Conservation (phyloP, 2,797 vertebrate genomes). For the Pogonophryne albipinna region DNA sequence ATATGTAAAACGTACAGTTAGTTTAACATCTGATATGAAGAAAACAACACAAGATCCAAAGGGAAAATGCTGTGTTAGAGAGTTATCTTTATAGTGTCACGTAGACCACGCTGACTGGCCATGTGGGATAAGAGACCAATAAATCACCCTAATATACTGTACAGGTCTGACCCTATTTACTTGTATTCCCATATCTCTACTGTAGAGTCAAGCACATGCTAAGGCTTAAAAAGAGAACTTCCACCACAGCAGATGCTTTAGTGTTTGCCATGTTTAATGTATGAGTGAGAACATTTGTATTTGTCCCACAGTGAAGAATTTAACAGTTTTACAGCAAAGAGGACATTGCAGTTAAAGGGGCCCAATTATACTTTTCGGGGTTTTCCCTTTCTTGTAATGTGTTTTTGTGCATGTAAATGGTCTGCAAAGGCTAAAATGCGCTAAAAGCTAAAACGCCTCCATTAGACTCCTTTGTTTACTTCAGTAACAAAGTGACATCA, state of each 20-base stretch:
- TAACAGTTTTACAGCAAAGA: too few relatives aligned
- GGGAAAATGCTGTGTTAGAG: not conserved
- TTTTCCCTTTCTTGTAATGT: too few relatives aligned
- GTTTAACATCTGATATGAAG: not conserved
- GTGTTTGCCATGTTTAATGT: slow-evolving; percentile 1
- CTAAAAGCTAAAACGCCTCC: too few relatives aligned
- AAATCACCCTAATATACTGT: slow-evolving; percentile 5
- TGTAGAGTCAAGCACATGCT: slow-evolving; percentile 1
- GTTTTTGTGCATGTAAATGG: too few relatives aligned
- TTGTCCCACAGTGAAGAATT: too few relatives aligned
- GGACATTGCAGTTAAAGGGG: too few relatives aligned
- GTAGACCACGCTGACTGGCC: not conserved
- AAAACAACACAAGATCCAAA: not conserved
- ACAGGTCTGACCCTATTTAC: not conserved
- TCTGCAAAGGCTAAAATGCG: too few relatives aligned
- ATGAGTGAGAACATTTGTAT: too few relatives aligned
- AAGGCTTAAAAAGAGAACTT: not conserved
- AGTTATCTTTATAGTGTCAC: not conserved
- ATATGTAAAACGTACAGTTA: not conserved
- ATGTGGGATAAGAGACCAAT: not conserved
- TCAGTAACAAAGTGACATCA: too few relatives aligned
- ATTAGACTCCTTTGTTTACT: too few relatives aligned
- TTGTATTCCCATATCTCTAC: slow-evolving; percentile 6
- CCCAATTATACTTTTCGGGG: too few relatives aligned
- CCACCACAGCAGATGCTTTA: not conserved